A percentile compares a stretch with the other conserved stretches of the same genome.
Evolutionary conservation across 2,888 invertebrate species (phyloP).

Genomic region (Chymomyza caudatula): DNA sequence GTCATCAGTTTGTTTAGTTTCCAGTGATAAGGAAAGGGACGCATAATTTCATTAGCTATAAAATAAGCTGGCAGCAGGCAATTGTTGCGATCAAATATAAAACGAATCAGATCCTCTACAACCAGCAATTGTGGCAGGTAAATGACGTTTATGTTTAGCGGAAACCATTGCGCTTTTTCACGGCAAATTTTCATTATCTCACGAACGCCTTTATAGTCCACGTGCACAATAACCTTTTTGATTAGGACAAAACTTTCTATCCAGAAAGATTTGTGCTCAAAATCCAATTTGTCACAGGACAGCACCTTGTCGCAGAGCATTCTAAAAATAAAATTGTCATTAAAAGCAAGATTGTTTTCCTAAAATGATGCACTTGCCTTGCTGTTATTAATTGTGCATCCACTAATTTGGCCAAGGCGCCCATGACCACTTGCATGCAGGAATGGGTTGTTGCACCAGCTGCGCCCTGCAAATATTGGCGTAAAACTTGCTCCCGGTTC

Average conservation of each 20-base stretch:
- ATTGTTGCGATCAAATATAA: constrained; percentile 94
- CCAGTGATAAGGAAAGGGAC: constrained; percentile 88
- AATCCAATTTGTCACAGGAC: constrained; percentile 88
- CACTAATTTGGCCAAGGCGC: constrained; percentile 87
- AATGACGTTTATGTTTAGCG: constrained; percentile 87
- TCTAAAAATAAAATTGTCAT: constrained; percentile 77
- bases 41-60: constrained; percentile 96
- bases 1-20: constrained; percentile 91
- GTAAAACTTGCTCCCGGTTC: constrained; percentile 85
- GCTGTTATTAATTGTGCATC: constrained; percentile 86
- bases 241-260: constrained; percentile 91
- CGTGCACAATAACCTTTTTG: constrained; percentile 90
- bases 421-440: constrained; percentile 86
- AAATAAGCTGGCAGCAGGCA: constrained; percentile 96
- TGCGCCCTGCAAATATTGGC: constrained; percentile 86
- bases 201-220: constrained; percentile 96
- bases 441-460: constrained; percentile 86
- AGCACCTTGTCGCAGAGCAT: constrained; percentile 92
- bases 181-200: constrained; percentile 95
- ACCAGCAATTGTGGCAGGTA: constrained; percentile 89
- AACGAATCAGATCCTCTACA: constrained; percentile 88
- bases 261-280: constrained; percentile 92
- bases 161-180: constrained; percentile 91
- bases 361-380: constrained; percentile 79
- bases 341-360: background rate